Evolutionary conservation across 2,888 invertebrate species (phyloP).

Genomic region (Nephrotoma appendiculata): DNA sequence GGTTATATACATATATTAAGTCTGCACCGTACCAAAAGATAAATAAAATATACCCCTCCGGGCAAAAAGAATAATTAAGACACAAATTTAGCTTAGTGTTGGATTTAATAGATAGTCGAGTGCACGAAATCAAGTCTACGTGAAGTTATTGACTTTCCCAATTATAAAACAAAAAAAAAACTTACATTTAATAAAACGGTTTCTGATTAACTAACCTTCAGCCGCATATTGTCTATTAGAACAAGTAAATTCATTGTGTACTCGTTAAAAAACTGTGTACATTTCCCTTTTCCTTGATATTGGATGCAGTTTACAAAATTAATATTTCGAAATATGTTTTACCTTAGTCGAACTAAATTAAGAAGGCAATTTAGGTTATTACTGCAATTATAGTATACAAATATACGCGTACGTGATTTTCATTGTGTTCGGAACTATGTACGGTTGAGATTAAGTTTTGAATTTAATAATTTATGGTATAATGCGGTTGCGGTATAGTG

Average conservation of each 20-base stretch:
- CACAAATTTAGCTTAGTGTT: neutral
- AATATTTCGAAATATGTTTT: neutral
- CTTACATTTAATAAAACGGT: neutral
- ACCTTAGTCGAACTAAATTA: neutral
- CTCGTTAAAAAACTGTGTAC: neutral
- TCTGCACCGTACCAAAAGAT: neutral
- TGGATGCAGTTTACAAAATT: neutral
- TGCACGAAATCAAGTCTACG: neutral
- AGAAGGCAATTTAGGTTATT: neutral
- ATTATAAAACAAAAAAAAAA: neutral
- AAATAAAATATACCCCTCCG: neutral
- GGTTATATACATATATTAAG: neutral
- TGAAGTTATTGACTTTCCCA: neutral
- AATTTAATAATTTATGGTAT: neutral
- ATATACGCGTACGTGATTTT: neutral
- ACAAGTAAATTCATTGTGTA: neutral
- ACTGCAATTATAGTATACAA: neutral
- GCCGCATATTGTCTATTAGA: neutral
- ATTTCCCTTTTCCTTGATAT: neutral
- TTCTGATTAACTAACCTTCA: neutral
- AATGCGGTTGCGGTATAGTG: neutral
- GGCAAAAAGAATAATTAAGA: neutral
- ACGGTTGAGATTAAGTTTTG: neutral
- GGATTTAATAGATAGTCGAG: neutral
- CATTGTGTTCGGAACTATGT: neutral